Base-by-base conservation (phyloP, 2,888 invertebrate genomes). In the Nebria brevicollis region DNA sequence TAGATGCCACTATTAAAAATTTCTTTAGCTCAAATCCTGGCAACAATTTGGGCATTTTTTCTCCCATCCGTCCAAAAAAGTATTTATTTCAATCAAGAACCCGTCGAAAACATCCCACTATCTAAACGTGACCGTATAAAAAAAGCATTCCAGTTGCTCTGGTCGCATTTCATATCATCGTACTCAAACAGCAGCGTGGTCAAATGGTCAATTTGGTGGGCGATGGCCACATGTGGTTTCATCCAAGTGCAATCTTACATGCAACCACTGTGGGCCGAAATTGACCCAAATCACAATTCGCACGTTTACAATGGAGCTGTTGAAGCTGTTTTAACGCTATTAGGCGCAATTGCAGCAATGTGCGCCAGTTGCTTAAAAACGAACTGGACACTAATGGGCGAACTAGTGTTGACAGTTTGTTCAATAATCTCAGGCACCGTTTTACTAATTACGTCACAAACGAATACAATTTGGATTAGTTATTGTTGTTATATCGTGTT, bases 161-260 rank as follows among this genome's bases (percentile, higher is more conserved):
- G 91, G 89, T 86, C 88, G 70, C 93, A 94, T 85, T 91, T 93
- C 82, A 85, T 89, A 15, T 88, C 88, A 54, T 93, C 93, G 6
- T 94, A 92, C 85, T 89, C 91, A 0, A 92, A 93, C 86, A 86
- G 85, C 6, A 91, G 92, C 84, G 92, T 94, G 1, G 83, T 94
- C 1, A 93, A 93, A 86, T 95, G 95, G 95, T 95, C 94, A 2
- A 83, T 94, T n/a, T 95, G 95, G 95, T 95, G 95, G 94, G 91
- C 94, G 0, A 88, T 94, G 78, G 93, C 94, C 0, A 94, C 93
- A 26, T 94, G 94, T 85, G 94, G 94, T 8, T 94, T 93, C 87
- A 90, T 93, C 66, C 94, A 94, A 90, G 92, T 94, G 1, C 93
- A 93, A 85, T 92, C 91, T 25, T 98, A 97, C 87, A 91, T 95